Evolutionary conservation across 2,888 invertebrate genomes (phyloP).

Genomic region (Pyrocoelia pectoralis): DNA sequence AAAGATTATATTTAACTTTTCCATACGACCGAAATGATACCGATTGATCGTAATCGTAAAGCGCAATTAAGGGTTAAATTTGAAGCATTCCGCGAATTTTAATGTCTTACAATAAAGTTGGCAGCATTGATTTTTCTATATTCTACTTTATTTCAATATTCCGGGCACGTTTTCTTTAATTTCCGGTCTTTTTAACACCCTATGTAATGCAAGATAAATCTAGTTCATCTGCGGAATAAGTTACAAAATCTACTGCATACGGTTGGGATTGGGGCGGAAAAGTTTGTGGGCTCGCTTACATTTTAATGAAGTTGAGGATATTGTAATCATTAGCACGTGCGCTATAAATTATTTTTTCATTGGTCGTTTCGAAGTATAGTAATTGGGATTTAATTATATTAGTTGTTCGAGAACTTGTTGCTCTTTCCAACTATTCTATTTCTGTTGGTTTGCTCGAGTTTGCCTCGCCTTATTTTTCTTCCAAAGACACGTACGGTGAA

Average conservation of each 20-base stretch:
- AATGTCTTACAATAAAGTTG: not conserved
- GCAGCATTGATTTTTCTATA: not conserved
- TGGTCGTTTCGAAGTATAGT: not conserved
- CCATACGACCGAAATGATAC: not conserved
- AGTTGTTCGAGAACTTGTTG: not conserved
- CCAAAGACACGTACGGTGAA: too few species aligned
- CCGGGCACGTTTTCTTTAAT: not conserved
- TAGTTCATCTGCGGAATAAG: slow-evolving; percentile 1
- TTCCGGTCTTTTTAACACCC: not conserved
- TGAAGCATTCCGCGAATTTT: not conserved
- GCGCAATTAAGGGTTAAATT: not conserved
- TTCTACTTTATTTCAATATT: not conserved
- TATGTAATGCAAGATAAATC: slow-evolving; percentile 1
- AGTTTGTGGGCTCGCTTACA: not conserved
- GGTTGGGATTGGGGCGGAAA: not conserved
- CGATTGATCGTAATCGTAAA: not conserved
- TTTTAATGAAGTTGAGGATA: not conserved
- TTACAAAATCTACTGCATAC: not conserved
- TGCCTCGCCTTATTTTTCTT: too few species aligned
- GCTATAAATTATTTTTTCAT: not conserved
- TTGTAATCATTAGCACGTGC: not conserved
- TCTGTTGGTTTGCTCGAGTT: too few species aligned
- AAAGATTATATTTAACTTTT: slow-evolving; percentile 17
- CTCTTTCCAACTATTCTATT: too few species aligned
- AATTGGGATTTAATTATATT: not conserved